These are phyloP conservation scores for Hydractinia echinata DNA, from an alignment of 30 jellyfish, hydroid and myxozoan species.

Conservation along the genomic window DNA sequence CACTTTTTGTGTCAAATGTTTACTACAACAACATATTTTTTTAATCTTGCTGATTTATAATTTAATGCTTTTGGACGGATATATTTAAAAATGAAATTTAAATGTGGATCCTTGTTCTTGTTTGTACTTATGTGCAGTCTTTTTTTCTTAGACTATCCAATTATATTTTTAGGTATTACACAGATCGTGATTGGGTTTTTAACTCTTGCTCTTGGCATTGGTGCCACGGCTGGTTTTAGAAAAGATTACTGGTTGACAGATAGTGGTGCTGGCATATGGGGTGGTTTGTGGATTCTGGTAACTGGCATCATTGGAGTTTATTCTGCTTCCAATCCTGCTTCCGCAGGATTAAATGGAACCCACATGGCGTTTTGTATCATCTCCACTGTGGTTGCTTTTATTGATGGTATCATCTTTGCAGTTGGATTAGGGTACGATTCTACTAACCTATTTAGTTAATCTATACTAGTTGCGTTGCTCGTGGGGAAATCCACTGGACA, in stretches of 20 bases:
- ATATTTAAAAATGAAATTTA: too few relatives aligned
- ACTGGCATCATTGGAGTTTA: constrained; percentile 18
- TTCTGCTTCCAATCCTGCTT: background rate
- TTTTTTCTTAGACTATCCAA: too few relatives aligned
- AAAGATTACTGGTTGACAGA: background rate
- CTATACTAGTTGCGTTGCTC: background rate
- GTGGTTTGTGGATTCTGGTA: constrained; percentile 13
- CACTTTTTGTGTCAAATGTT: too few relatives aligned
- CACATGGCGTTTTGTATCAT: constrained; percentile 15
- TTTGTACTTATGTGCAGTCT: too few relatives aligned
- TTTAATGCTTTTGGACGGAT: too few relatives aligned
- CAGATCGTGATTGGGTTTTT: constrained; percentile 4
- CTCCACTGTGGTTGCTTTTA: background rate
- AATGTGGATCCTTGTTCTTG: too few relatives aligned
- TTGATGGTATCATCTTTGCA: constrained; percentile 23
- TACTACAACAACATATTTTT: too few relatives aligned
- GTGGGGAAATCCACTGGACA: background rate
- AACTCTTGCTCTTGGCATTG: constrained; percentile 11
- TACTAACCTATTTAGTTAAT: background rate
- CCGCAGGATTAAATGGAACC: constrained; percentile 13
- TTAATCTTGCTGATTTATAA: too few relatives aligned
- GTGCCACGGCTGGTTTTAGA: background rate
- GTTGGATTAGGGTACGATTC: constrained; percentile 11
- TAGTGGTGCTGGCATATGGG: constrained; percentile 28
- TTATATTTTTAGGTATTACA: constrained; percentile 2